Conservation (phyloP, 2,888 invertebrate genomes). For the Drosophila pegasa region DNA sequence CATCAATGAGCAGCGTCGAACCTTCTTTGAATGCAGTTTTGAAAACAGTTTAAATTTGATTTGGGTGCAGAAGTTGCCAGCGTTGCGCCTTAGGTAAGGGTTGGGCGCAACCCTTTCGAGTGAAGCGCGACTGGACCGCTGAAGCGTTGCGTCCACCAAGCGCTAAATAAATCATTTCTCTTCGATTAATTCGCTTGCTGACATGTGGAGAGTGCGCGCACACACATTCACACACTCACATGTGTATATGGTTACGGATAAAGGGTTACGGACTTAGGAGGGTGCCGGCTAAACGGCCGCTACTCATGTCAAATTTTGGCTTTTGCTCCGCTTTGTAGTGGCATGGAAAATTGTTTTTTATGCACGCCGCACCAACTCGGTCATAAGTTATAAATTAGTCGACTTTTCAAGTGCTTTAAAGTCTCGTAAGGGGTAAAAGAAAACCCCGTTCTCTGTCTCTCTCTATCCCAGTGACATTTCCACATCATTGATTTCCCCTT, state of each 20-base stretch:
- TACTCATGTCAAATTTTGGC: conserved; percentile 82
- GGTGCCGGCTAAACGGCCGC: conserved; percentile 72
- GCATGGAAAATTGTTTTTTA: conserved; percentile 84
- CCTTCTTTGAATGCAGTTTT: conserved; percentile 70
- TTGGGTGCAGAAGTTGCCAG: conserved; percentile 63
- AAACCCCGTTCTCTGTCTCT: conserved; percentile 2
- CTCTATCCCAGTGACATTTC: conserved; percentile 67
- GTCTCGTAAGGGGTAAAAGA: conserved; percentile 44
- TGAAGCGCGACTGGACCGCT: conserved; percentile 59
- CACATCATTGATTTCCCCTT: conserved; percentile 67
- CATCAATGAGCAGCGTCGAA: conserved; percentile 68
- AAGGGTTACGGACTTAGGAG: conserved; percentile 48
- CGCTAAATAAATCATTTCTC: conserved; percentile 85
- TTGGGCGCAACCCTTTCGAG: conserved; percentile 63
- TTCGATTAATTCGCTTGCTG: conserved; percentile 85
- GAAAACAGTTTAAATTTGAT: conserved; percentile 81
- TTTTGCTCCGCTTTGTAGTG: conserved; percentile 84
- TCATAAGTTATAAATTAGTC: conserved; percentile 83
- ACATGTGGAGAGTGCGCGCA: conserved; percentile 80
- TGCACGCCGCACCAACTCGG: conserved; percentile 56
- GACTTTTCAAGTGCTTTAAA: conserved; percentile 74
- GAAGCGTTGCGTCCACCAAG: conserved; percentile 72
- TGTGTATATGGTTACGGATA: conserved; percentile 35
- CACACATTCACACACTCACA: conserved; percentile 28
- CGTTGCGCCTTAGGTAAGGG: conserved; percentile 21